Conservation (phyloP, 2,113 vertebrate species). For the Monopterus albus region DNA sequence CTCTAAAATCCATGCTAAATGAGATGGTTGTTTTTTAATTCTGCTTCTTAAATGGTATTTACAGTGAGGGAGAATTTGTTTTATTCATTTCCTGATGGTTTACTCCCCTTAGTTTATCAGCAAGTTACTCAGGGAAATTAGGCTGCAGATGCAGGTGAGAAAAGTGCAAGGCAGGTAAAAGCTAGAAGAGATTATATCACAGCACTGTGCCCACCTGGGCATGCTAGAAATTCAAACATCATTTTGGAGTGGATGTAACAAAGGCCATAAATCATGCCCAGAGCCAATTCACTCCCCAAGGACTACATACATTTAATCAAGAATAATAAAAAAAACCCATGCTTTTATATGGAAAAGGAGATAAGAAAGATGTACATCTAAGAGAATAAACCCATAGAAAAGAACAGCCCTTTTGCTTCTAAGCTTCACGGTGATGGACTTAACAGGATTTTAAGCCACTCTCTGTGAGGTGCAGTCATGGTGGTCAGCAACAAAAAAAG, state of each 20-base stretch:
- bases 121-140: slow-evolving; percentile 3
- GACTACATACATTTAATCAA: slow-evolving; percentile 29
- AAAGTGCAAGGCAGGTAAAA: background rate
- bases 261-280: slow-evolving; percentile 16
- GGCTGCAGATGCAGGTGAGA: slow-evolving; percentile 3
- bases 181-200: background rate
- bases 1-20: slow-evolving; percentile 57
- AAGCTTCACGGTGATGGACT: slow-evolving; percentile 41
- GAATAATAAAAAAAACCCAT: background rate
- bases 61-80: slow-evolving; percentile 29
- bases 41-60: slow-evolving; percentile 43
- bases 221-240: background rate
- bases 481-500: slow-evolving; percentile 39
- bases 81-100: slow-evolving; percentile 36
- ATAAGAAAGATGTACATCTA: slow-evolving; percentile 32
- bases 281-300: background rate
- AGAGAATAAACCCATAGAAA: slow-evolving; percentile 31
- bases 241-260: background rate
- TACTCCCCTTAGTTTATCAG: slow-evolving; percentile 42
- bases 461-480: slow-evolving; percentile 24
- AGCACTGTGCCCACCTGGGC: background rate
- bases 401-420: slow-evolving; percentile 27
- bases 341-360: background rate
- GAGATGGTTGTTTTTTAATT: slow-evolving; percentile 58
- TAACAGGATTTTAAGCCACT: slow-evolving; percentile 51